A percentile compares a stretch with the other conserved stretches of the same genome.
Conservation (phyloP, 1,140 invertebrate genomes). For the Panagrolaimus sp. region DNA sequence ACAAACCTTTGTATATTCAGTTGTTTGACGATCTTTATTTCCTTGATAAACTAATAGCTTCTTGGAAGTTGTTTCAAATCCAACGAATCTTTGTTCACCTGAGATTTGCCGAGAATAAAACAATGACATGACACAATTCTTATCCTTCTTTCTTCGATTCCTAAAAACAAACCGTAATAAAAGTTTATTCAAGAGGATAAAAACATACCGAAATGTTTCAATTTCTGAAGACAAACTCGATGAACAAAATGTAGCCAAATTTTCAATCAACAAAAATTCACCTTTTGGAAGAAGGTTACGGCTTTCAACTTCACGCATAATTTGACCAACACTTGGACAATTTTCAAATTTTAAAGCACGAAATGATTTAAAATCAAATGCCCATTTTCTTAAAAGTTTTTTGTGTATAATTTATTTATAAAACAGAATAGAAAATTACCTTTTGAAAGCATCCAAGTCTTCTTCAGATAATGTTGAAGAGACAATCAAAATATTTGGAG, state of each 20-base stretch:
- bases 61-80: constrained; percentile 6
- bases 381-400: background rate
- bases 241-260: constrained; percentile 11
- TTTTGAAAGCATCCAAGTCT: background rate
- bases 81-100: background rate
- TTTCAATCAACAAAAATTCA: constrained; percentile 17
- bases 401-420: background rate
- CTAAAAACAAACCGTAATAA: background rate
- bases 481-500: constrained; percentile 9
- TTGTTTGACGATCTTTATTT: background rate
- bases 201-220: background rate
- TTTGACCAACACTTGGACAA: background rate
- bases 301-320: background rate
- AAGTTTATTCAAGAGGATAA: background rate
- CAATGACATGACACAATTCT: constrained; percentile 11
- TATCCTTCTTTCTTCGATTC: constrained; percentile 5
- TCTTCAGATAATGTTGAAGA: background rate
- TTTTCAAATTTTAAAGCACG: background rate
- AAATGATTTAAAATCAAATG: constrained; percentile 9
- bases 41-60: background rate
- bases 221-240: background rate
- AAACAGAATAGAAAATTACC: background rate
- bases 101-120: constrained; percentile 11
- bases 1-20: constrained; percentile 1
- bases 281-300: background rate